phyloP scores from a whole-genome alignment of 2,113 vertebrate genomes.

The Mixornis gularis region DNA sequence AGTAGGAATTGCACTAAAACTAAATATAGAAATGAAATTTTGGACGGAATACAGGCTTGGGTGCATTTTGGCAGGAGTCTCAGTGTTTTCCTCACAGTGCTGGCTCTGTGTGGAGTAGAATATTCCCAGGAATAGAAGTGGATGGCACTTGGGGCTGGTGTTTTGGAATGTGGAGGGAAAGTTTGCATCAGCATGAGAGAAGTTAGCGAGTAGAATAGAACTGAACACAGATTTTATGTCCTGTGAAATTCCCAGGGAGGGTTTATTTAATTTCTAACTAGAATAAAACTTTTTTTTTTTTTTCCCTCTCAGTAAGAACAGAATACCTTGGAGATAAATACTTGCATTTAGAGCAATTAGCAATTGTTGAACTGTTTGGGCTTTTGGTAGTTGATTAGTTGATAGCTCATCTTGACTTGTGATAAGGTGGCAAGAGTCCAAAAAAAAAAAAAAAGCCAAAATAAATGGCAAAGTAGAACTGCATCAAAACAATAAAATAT shows the following conservation, averaged over 20 bases:
- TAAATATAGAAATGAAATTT: constrained; percentile 39
- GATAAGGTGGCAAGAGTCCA: neutral
- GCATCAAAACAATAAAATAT: neutral
- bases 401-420: neutral
- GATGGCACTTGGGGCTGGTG: neutral
- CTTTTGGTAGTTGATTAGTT: neutral
- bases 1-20: neutral
- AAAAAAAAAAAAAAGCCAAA: neutral
- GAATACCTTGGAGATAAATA: neutral
- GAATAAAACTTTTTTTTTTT: neutral
- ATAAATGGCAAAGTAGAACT: neutral
- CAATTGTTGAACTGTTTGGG: neutral
- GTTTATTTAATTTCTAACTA: neutral
- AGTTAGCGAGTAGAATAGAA: neutral
- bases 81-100: neutral
- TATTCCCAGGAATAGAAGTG: constrained; percentile 33
- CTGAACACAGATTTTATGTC: neutral
- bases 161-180: neutral
- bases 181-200: neutral
- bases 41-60: constrained; percentile 26
- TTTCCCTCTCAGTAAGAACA: neutral
- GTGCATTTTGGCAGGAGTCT: constrained; percentile 22
- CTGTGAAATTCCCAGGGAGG: neutral
- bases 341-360: neutral
- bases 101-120: constrained; percentile 8